These are phyloP conservation scores for Odontophorus gujanensis DNA, from an alignment of 2,113 vertebrate genomes.

Conservation along the genomic window DNA sequence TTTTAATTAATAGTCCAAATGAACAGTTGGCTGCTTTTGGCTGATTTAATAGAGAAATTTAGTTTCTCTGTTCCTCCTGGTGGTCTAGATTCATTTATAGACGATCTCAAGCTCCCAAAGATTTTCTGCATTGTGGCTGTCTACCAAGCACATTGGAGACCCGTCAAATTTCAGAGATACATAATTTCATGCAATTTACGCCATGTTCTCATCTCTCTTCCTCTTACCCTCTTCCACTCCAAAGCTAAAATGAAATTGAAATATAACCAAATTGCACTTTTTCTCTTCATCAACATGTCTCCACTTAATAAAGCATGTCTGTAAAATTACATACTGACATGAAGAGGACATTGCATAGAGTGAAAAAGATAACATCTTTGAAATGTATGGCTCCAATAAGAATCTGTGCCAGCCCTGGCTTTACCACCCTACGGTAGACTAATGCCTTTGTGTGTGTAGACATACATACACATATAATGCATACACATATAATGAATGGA, in stretches of 20 bases:
- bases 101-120: background rate
- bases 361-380: background rate
- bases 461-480: accelerated
- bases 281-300: background rate
- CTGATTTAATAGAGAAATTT: background rate
- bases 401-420: background rate
- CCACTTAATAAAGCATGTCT: background rate
- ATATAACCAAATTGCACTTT: background rate
- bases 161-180: background rate
- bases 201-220: background rate
- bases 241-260: background rate
- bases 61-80: background rate
- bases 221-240: background rate
- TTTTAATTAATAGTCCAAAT: background rate
- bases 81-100: background rate
- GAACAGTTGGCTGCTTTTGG: background rate
- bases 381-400: background rate
- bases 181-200: background rate
- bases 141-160: background rate
- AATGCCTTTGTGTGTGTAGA: background rate
- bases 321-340: background rate
- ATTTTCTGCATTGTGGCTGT: background rate
- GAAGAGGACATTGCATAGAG: background rate
- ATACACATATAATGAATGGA: background rate
- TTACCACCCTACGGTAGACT: background rate